Evolutionary conservation across 2,888 invertebrate species (phyloP), one percentile per base, ranked within the genome.

Genomic region (Pandemis heparana): DNA sequence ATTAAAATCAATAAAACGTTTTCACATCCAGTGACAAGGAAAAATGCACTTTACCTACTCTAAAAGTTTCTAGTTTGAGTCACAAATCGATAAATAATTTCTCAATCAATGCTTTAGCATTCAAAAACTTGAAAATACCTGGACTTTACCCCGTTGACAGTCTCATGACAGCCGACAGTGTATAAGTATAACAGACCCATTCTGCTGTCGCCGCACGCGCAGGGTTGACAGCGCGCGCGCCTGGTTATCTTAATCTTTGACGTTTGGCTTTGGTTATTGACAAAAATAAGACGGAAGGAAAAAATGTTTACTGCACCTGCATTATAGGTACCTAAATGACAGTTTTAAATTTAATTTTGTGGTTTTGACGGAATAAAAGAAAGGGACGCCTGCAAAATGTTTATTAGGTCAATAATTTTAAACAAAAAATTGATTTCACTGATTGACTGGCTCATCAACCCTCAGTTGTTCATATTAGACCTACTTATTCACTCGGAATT

Each of bases 131-230:
- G 60, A 8, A 60, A 38, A 60, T 60, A 32, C 60, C 9, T 38
- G 38, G 23, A 1, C 23, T 56, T 56, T 23, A 23, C 56, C 12
- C n/a, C n/a, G 56, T 10, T 23, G 56, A 56, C 56, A 56, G 10
- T 56, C 12, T 56, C 56, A 56, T 18, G 51, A 53, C 56, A 12
- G 56, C 56, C 9, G 56, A 56, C 56, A 56, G 56, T 23, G 48
- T 61, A 60, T 61, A 46, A 23, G 56, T 56, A 12, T 6, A 9
- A 60, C 71, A 48, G 46, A 0, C 18, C 48, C 71, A 71, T 71
- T 71, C 65, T 71, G 48, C 71, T 71, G 71, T 71, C 71, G 7
- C 46, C 39, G 71, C 65, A 60, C n/a, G 60, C 51, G 70, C 70
- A 61, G n/a, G 14, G 4, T 7, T 38, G 48, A 39, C 70, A 70